phyloP scores from a whole-genome alignment of 2,888 invertebrate species.

The Oeneis ivallda region DNA sequence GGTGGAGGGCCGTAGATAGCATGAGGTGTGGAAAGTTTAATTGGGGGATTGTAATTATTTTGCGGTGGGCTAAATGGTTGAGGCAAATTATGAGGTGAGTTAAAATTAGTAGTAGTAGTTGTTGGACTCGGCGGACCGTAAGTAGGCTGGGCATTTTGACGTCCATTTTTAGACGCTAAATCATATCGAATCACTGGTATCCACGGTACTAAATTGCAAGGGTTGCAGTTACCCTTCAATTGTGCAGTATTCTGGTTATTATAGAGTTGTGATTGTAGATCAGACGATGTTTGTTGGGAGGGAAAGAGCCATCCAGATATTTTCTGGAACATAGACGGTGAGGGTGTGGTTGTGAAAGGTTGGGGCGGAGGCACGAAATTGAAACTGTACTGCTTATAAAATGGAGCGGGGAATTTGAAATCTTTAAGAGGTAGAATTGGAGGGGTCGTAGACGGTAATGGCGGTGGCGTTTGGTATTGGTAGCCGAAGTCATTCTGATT shows the following conservation, averaged over 20 bases:
- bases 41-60: constrained; percentile 47
- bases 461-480: constrained; percentile 57
- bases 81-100: constrained; percentile 52
- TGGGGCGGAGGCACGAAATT: constrained; percentile 74
- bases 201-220: constrained; percentile 92
- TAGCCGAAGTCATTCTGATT: constrained; percentile 64
- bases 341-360: constrained; percentile 67
- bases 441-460: constrained; percentile 51
- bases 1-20: constrained; percentile 60
- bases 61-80: constrained; percentile 52
- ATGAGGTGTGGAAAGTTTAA: constrained; percentile 55
- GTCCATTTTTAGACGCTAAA: constrained; percentile 61
- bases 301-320: constrained; percentile 84
- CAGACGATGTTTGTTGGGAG: constrained; percentile 65
- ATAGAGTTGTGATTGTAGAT: constrained; percentile 45
- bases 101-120: constrained; percentile 54
- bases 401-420: constrained; percentile 73
- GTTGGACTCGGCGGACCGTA: constrained; percentile 73
- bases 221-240: constrained; percentile 84
- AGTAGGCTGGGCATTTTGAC: constrained; percentile 59
- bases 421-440: constrained; percentile 48
- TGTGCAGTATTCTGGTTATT: constrained; percentile 55
- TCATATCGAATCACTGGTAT: constrained; percentile 85
- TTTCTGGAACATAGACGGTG: constrained; percentile 81
- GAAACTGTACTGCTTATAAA: constrained; percentile 75